phyloP scores from a whole-genome alignment of 2,888 invertebrate genomes.

The Drosophila niveifrons region DNA sequence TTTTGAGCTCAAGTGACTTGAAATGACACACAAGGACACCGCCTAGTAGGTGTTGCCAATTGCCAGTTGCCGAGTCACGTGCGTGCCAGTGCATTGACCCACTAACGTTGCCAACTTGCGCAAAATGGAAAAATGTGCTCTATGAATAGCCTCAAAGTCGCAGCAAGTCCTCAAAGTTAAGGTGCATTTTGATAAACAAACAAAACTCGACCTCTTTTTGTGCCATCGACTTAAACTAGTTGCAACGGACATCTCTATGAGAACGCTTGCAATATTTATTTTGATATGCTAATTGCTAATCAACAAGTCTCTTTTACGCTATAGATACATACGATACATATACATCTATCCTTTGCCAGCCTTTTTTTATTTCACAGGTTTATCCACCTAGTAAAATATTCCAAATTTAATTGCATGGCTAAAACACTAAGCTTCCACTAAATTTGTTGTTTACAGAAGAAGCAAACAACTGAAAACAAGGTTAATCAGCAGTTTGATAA shows the following conservation, averaged over 20 bases:
- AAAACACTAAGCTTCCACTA: not conserved
- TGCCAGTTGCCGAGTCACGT: slow-evolving; percentile 67
- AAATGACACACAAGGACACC: slow-evolving; percentile 75
- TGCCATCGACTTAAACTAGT: slow-evolving; percentile 13
- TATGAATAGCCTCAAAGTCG: slow-evolving; percentile 61
- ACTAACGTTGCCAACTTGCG: slow-evolving; percentile 51
- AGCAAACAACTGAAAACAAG: slow-evolving; percentile 41
- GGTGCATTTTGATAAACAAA: slow-evolving; percentile 31
- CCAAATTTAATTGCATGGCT: not conserved
- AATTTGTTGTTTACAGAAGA: slow-evolving; percentile 42
- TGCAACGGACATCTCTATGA: not conserved
- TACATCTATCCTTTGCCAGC: not conserved
- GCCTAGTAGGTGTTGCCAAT: slow-evolving; percentile 51
- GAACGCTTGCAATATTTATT: slow-evolving; percentile 28
- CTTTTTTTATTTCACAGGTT: not conserved
- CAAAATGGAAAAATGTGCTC: slow-evolving; percentile 40
- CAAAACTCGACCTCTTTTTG: slow-evolving; percentile 15
- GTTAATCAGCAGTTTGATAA: slow-evolving; percentile 54
- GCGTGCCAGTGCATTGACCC: slow-evolving; percentile 69
- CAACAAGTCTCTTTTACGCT: slow-evolving; percentile 20
- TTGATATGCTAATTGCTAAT: slow-evolving; percentile 47
- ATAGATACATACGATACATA: not conserved
- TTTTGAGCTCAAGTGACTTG: slow-evolving; percentile 74
- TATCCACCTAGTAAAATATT: not conserved
- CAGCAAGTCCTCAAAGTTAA: slow-evolving; percentile 32